Conservation (phyloP, 2,888 invertebrate genomes). For the Cactoblastis cactorum region DNA sequence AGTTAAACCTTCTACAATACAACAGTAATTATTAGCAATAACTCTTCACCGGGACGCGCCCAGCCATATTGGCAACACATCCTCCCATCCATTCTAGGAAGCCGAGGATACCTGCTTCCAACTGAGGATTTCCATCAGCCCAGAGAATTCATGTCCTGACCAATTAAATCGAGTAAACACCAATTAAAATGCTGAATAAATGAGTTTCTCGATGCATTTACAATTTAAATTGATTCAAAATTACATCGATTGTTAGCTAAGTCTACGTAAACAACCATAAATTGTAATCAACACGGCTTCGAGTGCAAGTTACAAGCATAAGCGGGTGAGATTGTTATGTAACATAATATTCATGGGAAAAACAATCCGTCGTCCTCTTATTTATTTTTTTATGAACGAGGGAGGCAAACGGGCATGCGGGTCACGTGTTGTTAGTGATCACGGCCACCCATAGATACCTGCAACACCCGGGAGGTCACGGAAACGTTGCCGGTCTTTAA, state of each 20-base stretch:
- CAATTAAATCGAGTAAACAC: slow-evolving; percentile 8
- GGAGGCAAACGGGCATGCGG: no score
- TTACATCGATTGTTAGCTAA: slow-evolving; percentile 22
- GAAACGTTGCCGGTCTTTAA: no score
- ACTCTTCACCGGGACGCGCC: background rate
- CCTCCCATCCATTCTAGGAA: slow-evolving; percentile 4
- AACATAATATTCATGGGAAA: no score
- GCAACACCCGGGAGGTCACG: no score
- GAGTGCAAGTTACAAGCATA: background rate
- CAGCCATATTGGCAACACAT: background rate
- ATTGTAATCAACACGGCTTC: slow-evolving; percentile 21
- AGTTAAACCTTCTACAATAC: no score
- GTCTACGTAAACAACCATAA: slow-evolving; percentile 23
- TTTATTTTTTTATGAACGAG: no score
- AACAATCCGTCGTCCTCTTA: no score
- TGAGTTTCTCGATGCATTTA: slow-evolving; percentile 23
- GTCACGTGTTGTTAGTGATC: no score
- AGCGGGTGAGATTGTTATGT: background rate
- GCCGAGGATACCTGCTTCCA: background rate
- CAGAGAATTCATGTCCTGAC: slow-evolving; percentile 6
- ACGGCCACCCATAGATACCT: no score
- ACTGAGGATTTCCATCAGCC: slow-evolving; percentile 7
- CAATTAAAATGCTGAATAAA: slow-evolving; percentile 19
- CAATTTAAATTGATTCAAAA: slow-evolving; percentile 25
- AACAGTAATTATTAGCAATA: no score